These are phyloP conservation scores for Xenopus tropicalis DNA, from an alignment of 2,113 vertebrate species.

Conservation along the genomic window UCB_Xtro_10.0 CM004446.2:68442001-68442500, in stretches of 20 bases:
- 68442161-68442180: slow-evolving; percentile 30
- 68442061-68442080: neutral
- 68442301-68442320: slow-evolving; percentile 44
- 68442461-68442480: slow-evolving; percentile 10
- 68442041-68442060: neutral
- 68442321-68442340: slow-evolving; percentile 39
- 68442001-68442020: neutral
- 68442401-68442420: slow-evolving; percentile 36
- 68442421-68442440: slow-evolving; percentile 37
- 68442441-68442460: slow-evolving; percentile 39
- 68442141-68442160: slow-evolving; percentile 21
- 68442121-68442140: neutral
- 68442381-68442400: slow-evolving; percentile 12
- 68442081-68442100: neutral
- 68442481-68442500: slow-evolving; percentile 27
- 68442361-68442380: slow-evolving; percentile 27
- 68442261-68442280: slow-evolving; percentile 40
- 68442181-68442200: slow-evolving; percentile 35
- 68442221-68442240: slow-evolving; percentile 18
- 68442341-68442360: slow-evolving; percentile 44
- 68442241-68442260: slow-evolving; percentile 31
- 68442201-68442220: slow-evolving; percentile 40
- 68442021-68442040: neutral
- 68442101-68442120: neutral
- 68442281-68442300: slow-evolving; percentile 43